These are phyloP conservation scores for Biston betularia DNA, from an alignment of 2,888 invertebrate genomes.

Conservation along the genomic window DNA sequence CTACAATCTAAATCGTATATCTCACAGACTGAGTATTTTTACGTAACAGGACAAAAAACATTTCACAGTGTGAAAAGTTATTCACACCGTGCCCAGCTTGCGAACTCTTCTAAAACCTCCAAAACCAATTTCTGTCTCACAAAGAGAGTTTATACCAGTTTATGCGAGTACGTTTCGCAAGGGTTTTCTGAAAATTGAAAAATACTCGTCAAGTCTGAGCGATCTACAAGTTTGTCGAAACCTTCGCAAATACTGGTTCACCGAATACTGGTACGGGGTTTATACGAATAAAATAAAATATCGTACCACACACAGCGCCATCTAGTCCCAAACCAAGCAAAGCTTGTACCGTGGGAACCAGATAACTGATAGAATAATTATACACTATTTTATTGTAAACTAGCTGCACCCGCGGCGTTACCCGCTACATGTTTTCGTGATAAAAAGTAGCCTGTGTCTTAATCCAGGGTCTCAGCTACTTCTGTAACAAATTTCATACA, in stretches of 20 bases:
- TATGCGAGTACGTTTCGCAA: conserved; percentile 44
- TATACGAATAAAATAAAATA: not conserved
- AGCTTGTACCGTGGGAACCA: no score
- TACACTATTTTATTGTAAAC: no score
- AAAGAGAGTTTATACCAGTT: conserved; percentile 57
- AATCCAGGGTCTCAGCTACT: no score
- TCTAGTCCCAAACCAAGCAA: no score
- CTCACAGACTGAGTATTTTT: no score
- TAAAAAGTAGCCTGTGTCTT: no score
- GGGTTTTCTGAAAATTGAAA: conserved; percentile 65
- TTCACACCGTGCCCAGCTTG: conserved; percentile 15
- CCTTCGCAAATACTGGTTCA: not conserved
- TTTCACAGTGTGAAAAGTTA: conserved; percentile 9
- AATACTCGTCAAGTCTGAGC: conserved; percentile 42
- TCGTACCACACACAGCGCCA: no score
- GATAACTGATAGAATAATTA: no score
- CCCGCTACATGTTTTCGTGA: no score
- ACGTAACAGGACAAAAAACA: not conserved
- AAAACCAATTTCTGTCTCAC: conserved; percentile 66
- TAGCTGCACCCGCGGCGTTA: no score
- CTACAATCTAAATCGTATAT: no score
- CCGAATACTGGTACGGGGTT: not conserved
- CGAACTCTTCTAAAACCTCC: conserved; percentile 41
- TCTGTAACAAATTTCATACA: no score
- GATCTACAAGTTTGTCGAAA: conserved; percentile 26